A percentile compares a stretch with the other conserved stretches of the same genome.
Conservation (phyloP, 2,113 vertebrate genomes). For the Platichthys stellatus region DNA sequence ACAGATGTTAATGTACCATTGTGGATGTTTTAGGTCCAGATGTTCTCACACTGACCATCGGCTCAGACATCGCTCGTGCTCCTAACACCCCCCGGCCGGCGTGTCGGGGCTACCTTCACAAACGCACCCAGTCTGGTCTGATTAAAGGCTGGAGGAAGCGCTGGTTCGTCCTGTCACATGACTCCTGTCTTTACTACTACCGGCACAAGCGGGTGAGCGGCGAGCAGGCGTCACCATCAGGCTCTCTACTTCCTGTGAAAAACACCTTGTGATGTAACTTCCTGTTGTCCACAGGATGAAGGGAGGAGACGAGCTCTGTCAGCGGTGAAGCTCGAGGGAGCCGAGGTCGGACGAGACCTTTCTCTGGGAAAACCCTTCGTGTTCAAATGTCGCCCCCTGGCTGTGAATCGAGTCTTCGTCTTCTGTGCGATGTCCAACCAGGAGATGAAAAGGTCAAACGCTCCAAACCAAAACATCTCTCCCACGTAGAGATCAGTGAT, state of each 20-base stretch:
- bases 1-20: neutral
- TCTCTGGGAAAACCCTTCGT: constrained; percentile 92
- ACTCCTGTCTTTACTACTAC: constrained; percentile 89
- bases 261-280: neutral
- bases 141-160: constrained; percentile 94
- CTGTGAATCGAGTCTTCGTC: constrained; percentile 83
- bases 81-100: constrained; percentile 88
- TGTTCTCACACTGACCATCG: constrained; percentile 86
- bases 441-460: constrained; percentile 90
- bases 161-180: constrained; percentile 91
- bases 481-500: no score
- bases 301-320: constrained; percentile 84
- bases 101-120: constrained; percentile 90
- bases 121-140: constrained; percentile 88
- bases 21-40: constrained; percentile 82
- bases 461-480: no score
- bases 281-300: constrained; percentile 84
- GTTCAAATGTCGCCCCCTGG: constrained; percentile 87
- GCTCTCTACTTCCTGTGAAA: neutral
- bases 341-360: constrained; percentile 84
- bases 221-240: no score
- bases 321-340: constrained; percentile 87
- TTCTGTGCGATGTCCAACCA: constrained; percentile 90
- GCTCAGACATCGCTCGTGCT: constrained; percentile 88
- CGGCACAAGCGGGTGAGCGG: constrained; percentile 88